Conservation (phyloP, 2,888 invertebrate genomes). For the Ditula angustiorana region DNA sequence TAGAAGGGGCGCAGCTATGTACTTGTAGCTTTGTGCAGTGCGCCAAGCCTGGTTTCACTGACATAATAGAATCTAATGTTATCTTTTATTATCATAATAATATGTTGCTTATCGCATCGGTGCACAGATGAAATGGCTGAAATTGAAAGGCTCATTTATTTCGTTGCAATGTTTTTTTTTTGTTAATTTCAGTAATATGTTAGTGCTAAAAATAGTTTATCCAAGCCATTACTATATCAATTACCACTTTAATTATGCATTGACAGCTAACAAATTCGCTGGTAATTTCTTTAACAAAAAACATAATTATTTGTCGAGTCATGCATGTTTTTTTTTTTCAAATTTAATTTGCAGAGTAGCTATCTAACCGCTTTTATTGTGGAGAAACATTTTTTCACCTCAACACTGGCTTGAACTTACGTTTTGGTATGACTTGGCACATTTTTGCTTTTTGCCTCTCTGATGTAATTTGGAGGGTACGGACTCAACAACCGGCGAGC, state of each 20-base stretch:
- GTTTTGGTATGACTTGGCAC: slow-evolving; percentile 49
- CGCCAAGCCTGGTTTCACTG: too few relatives aligned
- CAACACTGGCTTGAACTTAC: slow-evolving; percentile 35
- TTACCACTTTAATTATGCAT: slow-evolving; percentile 6
- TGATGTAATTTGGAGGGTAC: slow-evolving; percentile 58
- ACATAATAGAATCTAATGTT: too few relatives aligned
- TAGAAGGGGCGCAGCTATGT: too few relatives aligned
- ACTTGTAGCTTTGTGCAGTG: too few relatives aligned
- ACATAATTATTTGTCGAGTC: slow-evolving; percentile 17
- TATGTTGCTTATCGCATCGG: not conserved
- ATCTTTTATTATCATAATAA: too few relatives aligned
- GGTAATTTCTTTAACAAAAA: slow-evolving; percentile 12
- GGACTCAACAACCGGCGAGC: slow-evolving; percentile 49
- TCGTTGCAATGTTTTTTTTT: not conserved
- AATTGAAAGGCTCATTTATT: not conserved
- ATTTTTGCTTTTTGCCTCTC: slow-evolving; percentile 50
- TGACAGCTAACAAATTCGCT: slow-evolving; percentile 20
- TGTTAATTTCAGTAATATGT: not conserved
- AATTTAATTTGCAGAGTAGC: slow-evolving; percentile 34
- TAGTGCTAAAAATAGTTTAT: not conserved
- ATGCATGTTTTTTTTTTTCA: slow-evolving; percentile 33
- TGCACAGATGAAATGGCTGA: not conserved
- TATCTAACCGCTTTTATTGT: slow-evolving; percentile 29
- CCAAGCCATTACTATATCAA: not conserved
- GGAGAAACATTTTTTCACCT: slow-evolving; percentile 5